Percentiles rank a stretch among this genome's conserved stretches.
Evolutionary conservation across 2,113 vertebrate genomes (phyloP).

Genomic region (Dunckerocampus dactyliophorus): DNA sequence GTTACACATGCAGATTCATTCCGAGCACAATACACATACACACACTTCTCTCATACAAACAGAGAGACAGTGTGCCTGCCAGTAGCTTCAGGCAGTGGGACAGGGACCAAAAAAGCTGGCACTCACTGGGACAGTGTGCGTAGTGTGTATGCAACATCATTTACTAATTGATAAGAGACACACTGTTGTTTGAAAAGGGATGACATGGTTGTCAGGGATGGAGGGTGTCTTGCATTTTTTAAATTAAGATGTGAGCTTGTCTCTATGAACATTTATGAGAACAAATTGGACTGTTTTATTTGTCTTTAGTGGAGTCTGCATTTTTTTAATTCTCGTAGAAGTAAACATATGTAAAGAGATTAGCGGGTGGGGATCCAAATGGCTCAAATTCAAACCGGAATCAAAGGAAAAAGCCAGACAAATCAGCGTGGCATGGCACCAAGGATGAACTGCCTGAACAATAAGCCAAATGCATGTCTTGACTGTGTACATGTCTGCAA

Average conservation of each 20-base stretch:
- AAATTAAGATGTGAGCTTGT: background rate
- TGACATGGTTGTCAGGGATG: conserved; percentile 52
- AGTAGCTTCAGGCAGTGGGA: conserved; percentile 68
- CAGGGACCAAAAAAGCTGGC: conserved; percentile 56
- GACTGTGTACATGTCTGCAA: conserved; percentile 64
- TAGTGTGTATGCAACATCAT: conserved; percentile 45
- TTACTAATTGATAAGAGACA: conserved; percentile 69
- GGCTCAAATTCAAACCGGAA: conserved; percentile 58
- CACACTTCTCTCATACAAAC: conserved; percentile 14
- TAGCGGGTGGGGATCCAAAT: conserved; percentile 66
- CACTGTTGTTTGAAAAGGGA: conserved; percentile 58
- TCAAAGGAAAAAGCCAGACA: conserved; percentile 65
- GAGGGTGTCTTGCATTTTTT: background rate
- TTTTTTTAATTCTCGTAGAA: conserved; percentile 51
- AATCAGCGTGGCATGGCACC: conserved; percentile 63
- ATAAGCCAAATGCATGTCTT: conserved; percentile 62
- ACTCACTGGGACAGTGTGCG: conserved; percentile 42
- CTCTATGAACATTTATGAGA: conserved; percentile 18
- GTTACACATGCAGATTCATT: conserved; percentile 56
- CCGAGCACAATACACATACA: conserved; percentile 25
- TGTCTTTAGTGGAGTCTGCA: conserved; percentile 48
- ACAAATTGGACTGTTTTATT: conserved; percentile 16
- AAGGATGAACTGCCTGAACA: conserved; percentile 65
- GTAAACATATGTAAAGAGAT: conserved; percentile 65
- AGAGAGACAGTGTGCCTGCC: conserved; percentile 49